Evolutionary conservation across 2,888 invertebrate species (phyloP).

Genomic region (Athalia circularis): DNA sequence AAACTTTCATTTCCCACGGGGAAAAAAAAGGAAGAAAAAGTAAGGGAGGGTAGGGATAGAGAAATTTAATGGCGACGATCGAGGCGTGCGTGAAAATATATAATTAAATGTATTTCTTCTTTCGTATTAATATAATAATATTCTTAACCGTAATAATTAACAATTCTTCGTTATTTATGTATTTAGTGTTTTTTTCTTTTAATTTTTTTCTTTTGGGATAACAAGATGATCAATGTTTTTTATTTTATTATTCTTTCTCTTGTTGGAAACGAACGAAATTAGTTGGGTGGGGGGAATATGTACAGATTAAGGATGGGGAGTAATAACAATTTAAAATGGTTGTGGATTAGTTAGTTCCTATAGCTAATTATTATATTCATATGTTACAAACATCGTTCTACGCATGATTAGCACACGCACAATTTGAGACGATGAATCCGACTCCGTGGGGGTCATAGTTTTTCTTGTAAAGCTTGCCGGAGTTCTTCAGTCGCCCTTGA

Average conservation of each 20-base stretch:
- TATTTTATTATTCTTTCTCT: no score
- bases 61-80: constrained; percentile 27
- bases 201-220: no score
- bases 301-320: no score
- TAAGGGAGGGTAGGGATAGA: no score
- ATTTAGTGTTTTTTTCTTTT: no score
- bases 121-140: constrained; percentile 5
- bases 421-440: constrained; percentile 7
- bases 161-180: not conserved
- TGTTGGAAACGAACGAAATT: no score
- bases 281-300: no score
- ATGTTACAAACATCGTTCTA: constrained; percentile 45
- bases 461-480: constrained; percentile 85
- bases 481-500: constrained; percentile 85
- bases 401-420: constrained; percentile 23
- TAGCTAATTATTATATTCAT: not conserved
- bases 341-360: no score
- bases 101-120: not conserved
- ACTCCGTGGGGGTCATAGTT: constrained; percentile 78
- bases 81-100: constrained; percentile 4
- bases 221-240: no score
- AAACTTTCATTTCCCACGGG: not conserved
- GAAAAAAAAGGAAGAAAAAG: not conserved
- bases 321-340: no score
- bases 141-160: constrained; percentile 32